Conservation (phyloP, 2,888 invertebrate genomes). For the Sesia apiformis region DNA sequence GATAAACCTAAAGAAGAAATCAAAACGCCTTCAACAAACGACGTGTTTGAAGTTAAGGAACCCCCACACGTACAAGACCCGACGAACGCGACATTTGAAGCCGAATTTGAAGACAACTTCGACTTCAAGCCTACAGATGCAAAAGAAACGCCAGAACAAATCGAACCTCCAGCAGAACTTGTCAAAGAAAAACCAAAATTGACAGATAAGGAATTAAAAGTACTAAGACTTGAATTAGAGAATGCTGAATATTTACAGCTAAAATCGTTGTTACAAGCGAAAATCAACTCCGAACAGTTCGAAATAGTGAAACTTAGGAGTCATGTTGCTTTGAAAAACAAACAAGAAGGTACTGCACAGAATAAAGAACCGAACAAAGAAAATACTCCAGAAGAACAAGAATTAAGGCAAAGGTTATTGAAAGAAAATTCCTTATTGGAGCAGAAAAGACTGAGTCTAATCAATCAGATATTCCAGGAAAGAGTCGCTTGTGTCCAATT, state of each 20-base stretch:
- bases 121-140: constrained; percentile 33
- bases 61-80: constrained; percentile 31
- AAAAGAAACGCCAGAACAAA: constrained; percentile 26
- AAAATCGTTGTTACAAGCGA: constrained; percentile 79
- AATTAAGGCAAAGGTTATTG: constrained; percentile 52
- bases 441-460: constrained; percentile 78
- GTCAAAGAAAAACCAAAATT: constrained; percentile 63
- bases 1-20: constrained; percentile 22
- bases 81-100: constrained; percentile 30
- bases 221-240: constrained; percentile 77
- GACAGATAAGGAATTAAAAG: constrained; percentile 72
- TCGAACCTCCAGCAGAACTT: constrained; percentile 27
- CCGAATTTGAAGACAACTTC: constrained; percentile 23
- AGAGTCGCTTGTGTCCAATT: constrained; percentile 80
- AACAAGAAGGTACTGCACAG: constrained; percentile 44
- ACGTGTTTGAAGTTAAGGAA: constrained; percentile 19
- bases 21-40: constrained; percentile 19
- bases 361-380: constrained; percentile 51
- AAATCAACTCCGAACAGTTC: constrained; percentile 82
- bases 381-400: constrained; percentile 49
- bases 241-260: constrained; percentile 79
- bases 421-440: constrained; percentile 80
- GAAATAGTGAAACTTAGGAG: constrained; percentile 80
- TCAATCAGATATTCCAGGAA: constrained; percentile 82
- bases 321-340: constrained; percentile 64